These are phyloP conservation scores for Botia almorhae DNA, from an alignment of 2,797 vertebrate genomes.

Conservation along the genomic window DNA sequence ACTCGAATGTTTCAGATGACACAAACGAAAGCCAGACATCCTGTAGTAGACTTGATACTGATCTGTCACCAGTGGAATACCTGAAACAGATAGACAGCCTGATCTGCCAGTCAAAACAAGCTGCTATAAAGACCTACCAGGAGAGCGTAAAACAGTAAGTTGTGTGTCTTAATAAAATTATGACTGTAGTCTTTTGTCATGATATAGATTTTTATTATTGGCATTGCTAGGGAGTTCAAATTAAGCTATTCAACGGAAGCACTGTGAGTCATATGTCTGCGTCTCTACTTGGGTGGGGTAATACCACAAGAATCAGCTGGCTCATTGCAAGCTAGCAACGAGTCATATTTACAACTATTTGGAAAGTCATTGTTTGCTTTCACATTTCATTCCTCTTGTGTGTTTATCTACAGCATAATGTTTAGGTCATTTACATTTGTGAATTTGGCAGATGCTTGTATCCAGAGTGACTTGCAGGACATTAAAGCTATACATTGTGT, in stretches of 20 bases:
- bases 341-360: neutral
- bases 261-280: neutral
- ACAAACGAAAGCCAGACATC: conserved; percentile 43
- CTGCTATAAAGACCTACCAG: conserved; percentile 77
- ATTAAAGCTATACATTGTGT: too few relatives aligned
- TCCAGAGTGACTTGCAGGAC: too few relatives aligned
- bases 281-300: neutral
- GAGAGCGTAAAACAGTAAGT: conserved; percentile 75
- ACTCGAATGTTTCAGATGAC: conserved; percentile 24
- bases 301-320: neutral
- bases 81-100: conserved; percentile 84
- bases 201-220: neutral
- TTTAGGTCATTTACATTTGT: too few relatives aligned
- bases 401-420: too few relatives aligned
- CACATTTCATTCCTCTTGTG: neutral
- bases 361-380: neutral
- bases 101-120: conserved; percentile 87
- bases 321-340: neutral
- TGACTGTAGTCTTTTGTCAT: neutral
- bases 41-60: conserved; percentile 46
- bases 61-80: conserved; percentile 84
- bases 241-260: neutral
- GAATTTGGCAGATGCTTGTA: too few relatives aligned
- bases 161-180: conserved; percentile 4
- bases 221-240: neutral